Percentiles rank a stretch among this genome's conserved stretches.
phyloP scores from a whole-genome alignment of 2,888 invertebrate species.

The Ptychoptera albimana region DNA sequence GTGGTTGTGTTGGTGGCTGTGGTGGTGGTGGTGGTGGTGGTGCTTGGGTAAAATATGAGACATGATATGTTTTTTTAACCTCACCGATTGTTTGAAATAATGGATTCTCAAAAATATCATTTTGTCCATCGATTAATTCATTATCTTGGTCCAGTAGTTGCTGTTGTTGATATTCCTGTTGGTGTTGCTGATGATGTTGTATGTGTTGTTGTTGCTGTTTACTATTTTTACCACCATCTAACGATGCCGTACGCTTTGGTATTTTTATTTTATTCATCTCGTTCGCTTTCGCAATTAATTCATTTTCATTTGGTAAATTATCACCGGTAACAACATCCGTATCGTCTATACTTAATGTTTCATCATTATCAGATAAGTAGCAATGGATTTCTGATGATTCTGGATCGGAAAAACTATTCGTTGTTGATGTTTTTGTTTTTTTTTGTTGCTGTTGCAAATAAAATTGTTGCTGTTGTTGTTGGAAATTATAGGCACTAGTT shows the following conservation, averaged over 20 bases:
- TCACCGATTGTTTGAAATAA: conserved; percentile 17
- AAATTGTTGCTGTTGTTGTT: neutral
- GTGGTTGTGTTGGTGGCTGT: too few species aligned
- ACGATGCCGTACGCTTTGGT: conserved; percentile 12
- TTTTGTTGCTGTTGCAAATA: conserved; percentile 10
- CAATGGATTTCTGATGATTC: conserved; percentile 47
- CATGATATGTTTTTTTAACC: conserved; percentile 12
- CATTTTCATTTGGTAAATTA: conserved; percentile 36
- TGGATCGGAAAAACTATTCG: conserved; percentile 43
- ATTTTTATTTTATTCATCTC: neutral
- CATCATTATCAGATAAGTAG: conserved; percentile 24
- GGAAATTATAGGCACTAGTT: neutral
- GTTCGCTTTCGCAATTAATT: conserved; percentile 15
- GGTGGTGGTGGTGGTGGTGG: conserved; percentile 11
- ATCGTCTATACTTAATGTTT: conserved; percentile 15
- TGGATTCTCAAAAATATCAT: conserved; percentile 13
- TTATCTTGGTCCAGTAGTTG: conserved; percentile 7
- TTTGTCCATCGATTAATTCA: neutral
- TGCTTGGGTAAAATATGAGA: conserved; percentile 9
- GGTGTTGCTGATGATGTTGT: conserved; percentile 6
- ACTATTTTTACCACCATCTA: conserved; percentile 32
- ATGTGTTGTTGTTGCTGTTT: conserved; percentile 27
- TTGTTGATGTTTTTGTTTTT: neutral
- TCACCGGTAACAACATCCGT: conserved; percentile 31
- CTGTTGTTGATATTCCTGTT: conserved; percentile 13